phyloP scores from a whole-genome alignment of 2,888 invertebrate genomes.

The Eupithecia centaureata region DNA sequence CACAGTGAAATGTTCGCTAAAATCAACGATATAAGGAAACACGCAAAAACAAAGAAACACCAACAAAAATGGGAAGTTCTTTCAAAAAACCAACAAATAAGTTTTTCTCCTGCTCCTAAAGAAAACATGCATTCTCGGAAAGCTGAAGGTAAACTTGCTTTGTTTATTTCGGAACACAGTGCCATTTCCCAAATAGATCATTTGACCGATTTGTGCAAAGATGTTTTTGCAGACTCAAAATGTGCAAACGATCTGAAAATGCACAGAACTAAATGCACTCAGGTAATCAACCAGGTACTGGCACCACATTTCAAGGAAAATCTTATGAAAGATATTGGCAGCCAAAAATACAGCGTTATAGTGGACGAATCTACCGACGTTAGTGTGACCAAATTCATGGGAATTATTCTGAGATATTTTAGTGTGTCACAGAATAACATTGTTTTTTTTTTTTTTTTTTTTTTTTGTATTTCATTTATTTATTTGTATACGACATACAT shows the following conservation, averaged over 20 bases:
- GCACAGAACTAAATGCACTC: conserved; percentile 3
- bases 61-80: not conserved
- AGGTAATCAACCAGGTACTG: not conserved
- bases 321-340: not conserved
- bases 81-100: not conserved
- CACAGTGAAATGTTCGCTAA: conserved; percentile 1
- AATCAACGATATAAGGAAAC: not conserved
- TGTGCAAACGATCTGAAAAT: not conserved
- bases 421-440: conserved; percentile 21
- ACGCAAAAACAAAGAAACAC: not conserved
- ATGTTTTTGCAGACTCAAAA: not conserved
- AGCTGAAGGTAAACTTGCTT: conserved; percentile 2
- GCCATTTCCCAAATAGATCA: conserved; percentile 3
- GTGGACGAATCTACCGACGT: conserved; percentile 35
- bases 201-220: not conserved
- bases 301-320: conserved; percentile 3
- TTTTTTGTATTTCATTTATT: conserved; percentile 13
- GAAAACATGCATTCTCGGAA: not conserved
- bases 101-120: conserved; percentile 8
- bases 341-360: too few relatives aligned
- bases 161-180: conserved; percentile 4
- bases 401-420: conserved; percentile 33
- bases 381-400: conserved; percentile 31
- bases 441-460: too few relatives aligned
- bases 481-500: conserved; percentile 21